Evolutionary conservation across 2,888 invertebrate species (phyloP), one percentile per base, ranked within the genome.

Genomic region (Phortica magna): DNA sequence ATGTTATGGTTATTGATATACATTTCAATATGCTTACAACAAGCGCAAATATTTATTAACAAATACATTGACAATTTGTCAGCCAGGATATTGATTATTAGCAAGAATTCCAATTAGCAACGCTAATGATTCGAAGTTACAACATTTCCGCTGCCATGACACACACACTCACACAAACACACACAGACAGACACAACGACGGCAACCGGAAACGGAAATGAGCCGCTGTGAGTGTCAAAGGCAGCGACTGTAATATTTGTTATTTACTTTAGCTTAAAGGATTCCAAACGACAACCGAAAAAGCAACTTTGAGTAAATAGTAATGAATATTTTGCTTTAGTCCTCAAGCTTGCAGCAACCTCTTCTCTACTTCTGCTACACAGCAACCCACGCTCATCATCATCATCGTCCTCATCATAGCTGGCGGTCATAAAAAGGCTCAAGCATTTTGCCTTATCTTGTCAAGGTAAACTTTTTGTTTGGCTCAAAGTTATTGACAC

Each of bases 41-140:
- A 48, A 48, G 14, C 2, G 48, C 7, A 48, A 48, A 48, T 48
- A 0, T 48, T 48, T 9, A 48, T 14, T 2, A 14, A 2, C 14
- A 48, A 48, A 48, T 31, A 31, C 31, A 31, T 31, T 14, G 61
- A 22, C 61, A 61, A 19, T 5, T 2, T 22, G 61, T 12, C 61
- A 61, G 10, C 10, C 31, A 65, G 65, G 65, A 65, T 65, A 39
- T 65, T 65, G 65, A 31, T 65, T 65, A 65, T 65, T 65, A 65
- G 39, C 10, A 41, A 9, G 41, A 65, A 65, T 65, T 65, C 65
- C 41, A 65, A 65, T 65, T 65, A 41, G 65, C 39, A 39, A 17
- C 41, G 41, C 65, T 65, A 65, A 65, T 41, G 41, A 65, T 65
- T 65, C 17, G n/a, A 19, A 9, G 12, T 39, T 14, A 9, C 17